phyloP scores from a whole-genome alignment of 2,797 vertebrate species.

The Periparus ater region DNA sequence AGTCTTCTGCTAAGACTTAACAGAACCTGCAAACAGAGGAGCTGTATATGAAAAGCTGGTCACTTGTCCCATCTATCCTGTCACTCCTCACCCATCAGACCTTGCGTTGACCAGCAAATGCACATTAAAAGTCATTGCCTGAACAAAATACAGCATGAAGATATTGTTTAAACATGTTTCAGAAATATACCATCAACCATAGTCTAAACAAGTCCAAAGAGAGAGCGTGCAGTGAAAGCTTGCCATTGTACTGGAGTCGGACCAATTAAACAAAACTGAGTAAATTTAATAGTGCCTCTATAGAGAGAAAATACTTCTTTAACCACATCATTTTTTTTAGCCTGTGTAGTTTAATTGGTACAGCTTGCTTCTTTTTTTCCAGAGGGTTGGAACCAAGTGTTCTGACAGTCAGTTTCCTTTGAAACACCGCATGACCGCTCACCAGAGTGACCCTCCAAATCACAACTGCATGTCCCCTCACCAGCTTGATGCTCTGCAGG shows the following conservation, averaged over 20 bases:
- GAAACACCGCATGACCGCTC: background rate
- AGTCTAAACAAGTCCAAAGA: constrained; percentile 61
- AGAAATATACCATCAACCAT: background rate
- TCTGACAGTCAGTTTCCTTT: background rate
- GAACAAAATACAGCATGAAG: background rate
- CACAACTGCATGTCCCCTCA: background rate
- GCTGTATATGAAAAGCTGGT: background rate
- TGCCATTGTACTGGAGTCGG: background rate
- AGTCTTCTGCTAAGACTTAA: background rate
- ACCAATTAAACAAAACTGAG: constrained; percentile 45
- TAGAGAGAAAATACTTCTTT: constrained; percentile 24
- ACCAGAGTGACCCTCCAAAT: background rate
- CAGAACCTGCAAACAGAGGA: background rate
- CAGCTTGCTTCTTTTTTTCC: background rate
- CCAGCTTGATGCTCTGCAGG: background rate
- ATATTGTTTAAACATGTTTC: constrained; percentile 49
- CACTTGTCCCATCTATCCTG: background rate
- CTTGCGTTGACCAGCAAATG: background rate
- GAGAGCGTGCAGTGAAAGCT: background rate
- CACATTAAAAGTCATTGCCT: background rate
- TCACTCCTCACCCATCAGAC: background rate
- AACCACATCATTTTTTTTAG: constrained; percentile 48
- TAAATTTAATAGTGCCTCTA: constrained; percentile 17
- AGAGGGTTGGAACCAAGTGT: background rate
- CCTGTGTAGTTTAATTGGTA: constrained; percentile 22